Evolutionary conservation across 1,140 invertebrate species (phyloP).

Genomic region (Tetragnatha versicolor): DNA sequence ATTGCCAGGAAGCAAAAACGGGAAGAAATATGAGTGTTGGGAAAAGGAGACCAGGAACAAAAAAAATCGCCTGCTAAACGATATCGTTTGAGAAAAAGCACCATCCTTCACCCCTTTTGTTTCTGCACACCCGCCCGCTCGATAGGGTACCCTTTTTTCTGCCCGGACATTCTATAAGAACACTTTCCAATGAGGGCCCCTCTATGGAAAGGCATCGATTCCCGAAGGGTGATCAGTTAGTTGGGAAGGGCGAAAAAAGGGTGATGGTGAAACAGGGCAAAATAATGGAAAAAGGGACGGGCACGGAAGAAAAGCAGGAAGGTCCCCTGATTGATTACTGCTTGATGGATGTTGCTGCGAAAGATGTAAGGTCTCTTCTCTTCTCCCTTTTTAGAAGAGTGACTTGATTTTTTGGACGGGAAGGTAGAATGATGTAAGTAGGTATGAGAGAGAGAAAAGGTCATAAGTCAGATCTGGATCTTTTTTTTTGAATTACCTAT

Average conservation of each 20-base stretch:
- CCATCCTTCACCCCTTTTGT: conserved; percentile 19
- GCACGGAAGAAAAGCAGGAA: not conserved
- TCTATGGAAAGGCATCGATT: conserved; percentile 12
- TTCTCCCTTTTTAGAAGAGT: not conserved
- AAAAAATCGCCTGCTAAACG: conserved; percentile 21
- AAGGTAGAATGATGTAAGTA: too few species aligned
- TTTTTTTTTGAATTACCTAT: too few species aligned
- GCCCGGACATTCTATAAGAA: not conserved
- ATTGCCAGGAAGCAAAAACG: not conserved
- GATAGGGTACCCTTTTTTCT: too few species aligned
- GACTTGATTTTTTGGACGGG: not conserved
- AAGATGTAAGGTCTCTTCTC: not conserved
- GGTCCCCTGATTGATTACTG: not conserved
- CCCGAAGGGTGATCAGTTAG: conserved; percentile 8
- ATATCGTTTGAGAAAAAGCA: not conserved
- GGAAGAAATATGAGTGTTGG: not conserved
- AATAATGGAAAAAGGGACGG: not conserved
- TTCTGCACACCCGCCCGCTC: not conserved
- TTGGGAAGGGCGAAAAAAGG: not conserved
- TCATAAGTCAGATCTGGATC: too few species aligned
- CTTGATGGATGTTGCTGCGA: not conserved
- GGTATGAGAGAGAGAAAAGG: too few species aligned
- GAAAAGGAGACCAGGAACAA: too few species aligned
- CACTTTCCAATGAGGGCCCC: not conserved
- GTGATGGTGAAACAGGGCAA: too few species aligned